Evolutionary conservation across 2,888 invertebrate genomes (phyloP).

Genomic region (Habroteleia sp.): DNA sequence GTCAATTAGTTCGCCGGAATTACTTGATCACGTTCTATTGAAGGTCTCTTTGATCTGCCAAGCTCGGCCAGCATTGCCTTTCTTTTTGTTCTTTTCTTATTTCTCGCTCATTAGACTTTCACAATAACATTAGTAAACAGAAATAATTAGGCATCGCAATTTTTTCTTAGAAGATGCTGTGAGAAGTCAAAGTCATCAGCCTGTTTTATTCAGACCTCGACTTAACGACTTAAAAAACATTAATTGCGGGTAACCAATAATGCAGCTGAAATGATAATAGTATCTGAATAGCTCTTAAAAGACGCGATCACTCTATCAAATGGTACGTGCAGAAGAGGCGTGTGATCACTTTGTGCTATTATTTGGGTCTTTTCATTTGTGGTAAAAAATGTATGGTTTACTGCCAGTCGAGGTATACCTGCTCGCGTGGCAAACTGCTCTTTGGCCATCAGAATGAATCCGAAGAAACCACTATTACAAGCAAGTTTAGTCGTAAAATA

Average conservation of each 20-base stretch:
- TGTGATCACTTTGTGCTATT: slow-evolving; percentile 30
- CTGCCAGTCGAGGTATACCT: slow-evolving; percentile 28
- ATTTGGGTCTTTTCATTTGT: slow-evolving; percentile 40
- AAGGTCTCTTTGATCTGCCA: slow-evolving; percentile 70
- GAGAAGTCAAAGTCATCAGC: slow-evolving; percentile 19
- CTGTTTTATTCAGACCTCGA: slow-evolving; percentile 7
- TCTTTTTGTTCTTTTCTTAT: slow-evolving; percentile 60
- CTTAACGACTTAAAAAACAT: too few species aligned
- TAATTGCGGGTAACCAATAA: too few species aligned
- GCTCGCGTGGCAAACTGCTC: slow-evolving; percentile 47
- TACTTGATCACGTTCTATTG: slow-evolving; percentile 77
- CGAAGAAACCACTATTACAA: slow-evolving; percentile 10
- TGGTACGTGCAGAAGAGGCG: slow-evolving; percentile 38
- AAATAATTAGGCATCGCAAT: slow-evolving; percentile 27
- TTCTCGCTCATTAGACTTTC: slow-evolving; percentile 46
- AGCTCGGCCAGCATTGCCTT: slow-evolving; percentile 58
- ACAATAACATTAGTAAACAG: slow-evolving; percentile 55
- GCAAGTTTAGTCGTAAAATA: slow-evolving; percentile 26
- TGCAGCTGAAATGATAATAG: too few species aligned
- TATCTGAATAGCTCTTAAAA: slow-evolving; percentile 4
- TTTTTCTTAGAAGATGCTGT: slow-evolving; percentile 29
- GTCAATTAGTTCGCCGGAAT: slow-evolving; percentile 72
- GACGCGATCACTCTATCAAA: slow-evolving; percentile 14
- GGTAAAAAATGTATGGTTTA: slow-evolving; percentile 34
- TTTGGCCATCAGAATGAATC: slow-evolving; percentile 1